These are phyloP conservation scores for Megalops atlanticus DNA, from an alignment of 2,113 vertebrate genomes.

Conservation along the genomic window DNA sequence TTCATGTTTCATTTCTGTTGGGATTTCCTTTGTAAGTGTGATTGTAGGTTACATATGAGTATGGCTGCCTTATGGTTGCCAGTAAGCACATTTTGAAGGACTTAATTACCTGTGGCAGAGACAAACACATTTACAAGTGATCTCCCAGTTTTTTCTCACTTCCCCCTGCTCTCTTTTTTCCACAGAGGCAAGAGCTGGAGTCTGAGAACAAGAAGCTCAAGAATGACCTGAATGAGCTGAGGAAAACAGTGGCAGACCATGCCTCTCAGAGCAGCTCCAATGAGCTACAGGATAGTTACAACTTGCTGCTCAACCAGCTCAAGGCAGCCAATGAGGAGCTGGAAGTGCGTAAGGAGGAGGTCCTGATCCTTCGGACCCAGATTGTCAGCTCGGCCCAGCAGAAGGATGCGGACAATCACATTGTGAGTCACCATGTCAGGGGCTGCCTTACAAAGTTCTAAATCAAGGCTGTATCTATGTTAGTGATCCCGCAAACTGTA, in stretches of 20 bases:
- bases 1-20: too few relatives aligned
- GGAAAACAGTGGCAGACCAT: constrained; percentile 70
- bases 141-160: too few relatives aligned
- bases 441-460: too few relatives aligned
- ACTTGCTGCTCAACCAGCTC: constrained; percentile 85
- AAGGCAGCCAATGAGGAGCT: constrained; percentile 85
- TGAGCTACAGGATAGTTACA: constrained; percentile 75
- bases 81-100: too few relatives aligned
- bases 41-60: too few relatives aligned
- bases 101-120: too few relatives aligned
- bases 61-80: too few relatives aligned
- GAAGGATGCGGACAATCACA: constrained; percentile 51
- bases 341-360: constrained; percentile 93
- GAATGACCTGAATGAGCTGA: constrained; percentile 88
- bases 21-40: too few relatives aligned
- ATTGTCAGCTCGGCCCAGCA: constrained; percentile 79
- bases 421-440: constrained; percentile 64
- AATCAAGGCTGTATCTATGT: too few relatives aligned
- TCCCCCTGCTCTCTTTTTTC: neutral
- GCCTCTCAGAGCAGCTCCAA: constrained; percentile 63
- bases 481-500: too few relatives aligned
- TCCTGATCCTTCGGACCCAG: constrained; percentile 87
- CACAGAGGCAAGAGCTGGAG: constrained; percentile 91
- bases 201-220: constrained; percentile 95
- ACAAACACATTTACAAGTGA: too few relatives aligned